Evolutionary conservation across 2,888 invertebrate species (phyloP).

Genomic region (Drosophila glabriapex): DNA sequence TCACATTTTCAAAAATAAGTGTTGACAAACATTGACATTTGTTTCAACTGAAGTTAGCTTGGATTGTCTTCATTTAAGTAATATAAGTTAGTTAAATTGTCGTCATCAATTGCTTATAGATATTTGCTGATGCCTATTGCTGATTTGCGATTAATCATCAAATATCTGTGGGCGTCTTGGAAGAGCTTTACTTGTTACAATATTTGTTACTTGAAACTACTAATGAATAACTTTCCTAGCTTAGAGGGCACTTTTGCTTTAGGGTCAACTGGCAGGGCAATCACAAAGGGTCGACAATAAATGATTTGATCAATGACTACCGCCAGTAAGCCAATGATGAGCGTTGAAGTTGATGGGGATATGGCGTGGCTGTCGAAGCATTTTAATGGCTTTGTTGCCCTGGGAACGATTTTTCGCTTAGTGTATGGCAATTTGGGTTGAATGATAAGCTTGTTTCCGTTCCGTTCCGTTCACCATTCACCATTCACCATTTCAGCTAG

Average conservation of each 20-base stretch:
- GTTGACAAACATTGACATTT: background rate
- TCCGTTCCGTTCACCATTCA: background rate
- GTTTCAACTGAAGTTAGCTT: background rate
- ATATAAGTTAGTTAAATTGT: background rate
- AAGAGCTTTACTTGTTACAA: background rate
- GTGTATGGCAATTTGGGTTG: conserved; percentile 15
- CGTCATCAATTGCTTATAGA: background rate
- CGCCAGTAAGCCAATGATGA: conserved; percentile 33
- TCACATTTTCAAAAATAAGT: background rate
- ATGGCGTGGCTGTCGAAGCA: conserved; percentile 25
- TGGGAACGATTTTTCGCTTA: conserved; percentile 54
- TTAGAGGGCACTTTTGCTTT: background rate
- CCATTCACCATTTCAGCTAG: background rate
- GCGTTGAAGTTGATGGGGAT: conserved; percentile 16
- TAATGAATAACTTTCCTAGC: background rate
- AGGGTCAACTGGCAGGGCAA: background rate
- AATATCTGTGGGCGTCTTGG: background rate
- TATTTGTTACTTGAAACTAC: background rate
- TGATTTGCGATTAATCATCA: background rate
- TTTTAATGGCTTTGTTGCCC: conserved; percentile 68
- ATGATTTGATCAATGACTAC: conserved; percentile 66
- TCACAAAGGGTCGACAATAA: conserved; percentile 36
- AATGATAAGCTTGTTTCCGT: conserved; percentile 1
- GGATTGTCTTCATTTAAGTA: background rate
- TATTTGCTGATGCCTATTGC: background rate